These are phyloP conservation scores for Riptortus pedestris DNA, from an alignment of 1,140 invertebrate species.

Conservation along the genomic window DNA sequence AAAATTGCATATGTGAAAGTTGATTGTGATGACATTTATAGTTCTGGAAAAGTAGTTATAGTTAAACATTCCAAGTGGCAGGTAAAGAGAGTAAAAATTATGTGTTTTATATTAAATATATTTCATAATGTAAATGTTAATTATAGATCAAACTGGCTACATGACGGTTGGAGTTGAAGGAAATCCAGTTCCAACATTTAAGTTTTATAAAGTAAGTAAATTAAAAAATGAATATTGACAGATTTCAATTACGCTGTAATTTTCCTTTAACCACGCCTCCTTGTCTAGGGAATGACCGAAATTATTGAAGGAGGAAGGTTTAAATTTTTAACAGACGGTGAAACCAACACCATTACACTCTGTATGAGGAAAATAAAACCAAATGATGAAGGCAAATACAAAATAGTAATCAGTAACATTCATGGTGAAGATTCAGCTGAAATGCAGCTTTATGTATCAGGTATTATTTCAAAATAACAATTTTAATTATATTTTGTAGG, in stretches of 20 bases:
- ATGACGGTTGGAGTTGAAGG: constrained; percentile 81
- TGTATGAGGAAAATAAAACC: constrained; percentile 92
- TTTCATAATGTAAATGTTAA: background rate
- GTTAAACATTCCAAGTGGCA: no score
- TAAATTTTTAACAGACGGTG: constrained; percentile 81
- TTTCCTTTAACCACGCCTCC: no score
- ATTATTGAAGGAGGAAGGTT: constrained; percentile 87
- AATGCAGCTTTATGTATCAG: constrained; percentile 91
- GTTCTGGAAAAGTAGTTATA: no score
- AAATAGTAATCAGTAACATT: constrained; percentile 80
- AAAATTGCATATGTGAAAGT: no score
- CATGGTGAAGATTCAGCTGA: constrained; percentile 91
- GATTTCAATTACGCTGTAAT: no score
- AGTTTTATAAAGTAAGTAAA: constrained; percentile 78
- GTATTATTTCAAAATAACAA: constrained; percentile 43
- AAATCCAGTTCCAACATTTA: constrained; percentile 85
- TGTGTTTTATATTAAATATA: no score
- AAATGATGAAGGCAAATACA: constrained; percentile 95
- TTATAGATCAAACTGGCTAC: constrained; percentile 75
- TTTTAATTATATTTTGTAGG: no score
- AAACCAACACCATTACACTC: constrained; percentile 78
- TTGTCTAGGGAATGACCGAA: constrained; percentile 57
- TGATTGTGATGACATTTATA: no score
- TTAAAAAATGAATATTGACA: background rate
- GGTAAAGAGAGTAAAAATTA: no score